A percentile compares a stretch with the other conserved stretches of the same genome.
Evolutionary conservation across 2,113 vertebrate species (phyloP).

Genomic region (Condylura cristata): DNA sequence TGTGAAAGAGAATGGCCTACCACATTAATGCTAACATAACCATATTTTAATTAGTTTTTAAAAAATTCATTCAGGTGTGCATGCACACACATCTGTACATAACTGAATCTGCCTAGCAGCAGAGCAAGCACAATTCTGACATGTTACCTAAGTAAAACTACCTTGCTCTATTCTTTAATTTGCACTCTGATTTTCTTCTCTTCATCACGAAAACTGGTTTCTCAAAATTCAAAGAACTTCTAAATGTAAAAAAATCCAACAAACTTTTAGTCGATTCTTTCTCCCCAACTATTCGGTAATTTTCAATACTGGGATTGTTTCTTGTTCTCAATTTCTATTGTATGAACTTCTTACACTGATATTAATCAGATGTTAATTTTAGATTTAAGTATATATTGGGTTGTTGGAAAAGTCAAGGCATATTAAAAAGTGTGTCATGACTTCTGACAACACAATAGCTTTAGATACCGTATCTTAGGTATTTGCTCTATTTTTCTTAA

Average conservation of each 20-base stretch:
- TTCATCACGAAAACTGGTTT: slow-evolving; percentile 6
- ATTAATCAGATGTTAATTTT: slow-evolving; percentile 10
- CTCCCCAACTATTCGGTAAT: not conserved
- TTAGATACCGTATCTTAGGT: not conserved
- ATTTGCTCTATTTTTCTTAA: not conserved
- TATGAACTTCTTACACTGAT: not conserved
- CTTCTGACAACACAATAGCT: not conserved
- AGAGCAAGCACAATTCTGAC: not conserved
- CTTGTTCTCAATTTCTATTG: not conserved
- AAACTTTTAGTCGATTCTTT: not conserved
- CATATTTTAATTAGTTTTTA: not conserved
- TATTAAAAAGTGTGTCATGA: no score
- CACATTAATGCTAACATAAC: not conserved
- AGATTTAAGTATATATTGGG: not conserved
- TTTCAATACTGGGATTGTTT: not conserved
- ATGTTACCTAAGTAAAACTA: not conserved
- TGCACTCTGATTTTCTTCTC: not conserved
- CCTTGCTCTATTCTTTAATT: not conserved
- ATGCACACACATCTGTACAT: not conserved
- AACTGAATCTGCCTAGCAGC: not conserved
- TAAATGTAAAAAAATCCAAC: slow-evolving; percentile 37
- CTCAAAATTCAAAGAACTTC: slow-evolving; percentile 49
- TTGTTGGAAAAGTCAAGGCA: no score
- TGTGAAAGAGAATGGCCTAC: not conserved
- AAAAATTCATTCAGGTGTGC: not conserved